Base-by-base conservation (phyloP, 2,797 vertebrate species). In the Gephyroberyx darwinii region DNA sequence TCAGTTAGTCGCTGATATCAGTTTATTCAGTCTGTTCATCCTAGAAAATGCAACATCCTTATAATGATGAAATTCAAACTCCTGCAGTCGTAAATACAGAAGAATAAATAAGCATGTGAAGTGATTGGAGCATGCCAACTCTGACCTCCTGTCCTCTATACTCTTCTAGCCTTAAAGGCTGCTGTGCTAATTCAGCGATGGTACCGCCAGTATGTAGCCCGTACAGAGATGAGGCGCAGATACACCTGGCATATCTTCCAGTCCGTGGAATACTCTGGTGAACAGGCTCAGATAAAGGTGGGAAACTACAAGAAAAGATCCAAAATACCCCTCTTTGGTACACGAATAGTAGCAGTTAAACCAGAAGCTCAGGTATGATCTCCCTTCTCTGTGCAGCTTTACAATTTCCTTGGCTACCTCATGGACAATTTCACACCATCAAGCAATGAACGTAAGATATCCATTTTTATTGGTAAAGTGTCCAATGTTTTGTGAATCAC, bases 211-310 rank as follows among this genome's bases (percentile, higher is more conserved):
- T 93, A 96, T 0, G 71, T 93, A 0, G 95, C 96, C 7, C 95
- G 96, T 20, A 92, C 95, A 85, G 97, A 98, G 88, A 95, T 96
- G 94, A 94, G 95, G 31, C 92, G 96, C 4, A 93, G 94, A 35
- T 98, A 95, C 88, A 97, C 95, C 47, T 98, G 97, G 97, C 94
- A 95, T 76, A 98, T 98, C 89, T 98, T 99, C 80, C 97, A 98
- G 69, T 98, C 97, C 45, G 96, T 98, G 19, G 98, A 99, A 73
- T 97, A 99, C 0, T 92, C 97, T 0, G 97, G 96, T 0, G 95
- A 98, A 84, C 98, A 98, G 74, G 96, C 98, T 65, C 97, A 98
- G 91, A 95, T 96, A 87, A 96, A 97, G 93, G 96, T 97, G 85
- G 9, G 71, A 14, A 50, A 14, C 37, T 1, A 16, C n/a, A 16